Base-by-base conservation (phyloP, 2,888 invertebrate genomes). In the Pachydiplax longipennis region DNA sequence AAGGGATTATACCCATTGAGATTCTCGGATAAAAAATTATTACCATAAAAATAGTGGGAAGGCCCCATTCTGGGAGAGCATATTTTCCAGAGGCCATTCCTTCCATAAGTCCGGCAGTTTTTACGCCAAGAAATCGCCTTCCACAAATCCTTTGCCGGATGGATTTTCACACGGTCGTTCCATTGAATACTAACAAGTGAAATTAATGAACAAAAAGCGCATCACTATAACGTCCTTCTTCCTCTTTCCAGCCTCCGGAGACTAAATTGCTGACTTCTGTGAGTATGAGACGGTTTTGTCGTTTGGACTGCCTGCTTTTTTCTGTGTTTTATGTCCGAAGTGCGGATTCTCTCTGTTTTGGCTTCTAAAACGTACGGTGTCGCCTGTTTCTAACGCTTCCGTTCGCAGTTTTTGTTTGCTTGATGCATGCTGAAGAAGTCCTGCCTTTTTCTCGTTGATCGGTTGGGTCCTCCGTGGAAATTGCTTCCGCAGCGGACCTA, bases 241-340 rank as follows among this genome's bases (percentile, higher is more conserved):
- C 73, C 73, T 73, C 87, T 22, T 87, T 87, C 6, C 87, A 87
- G 87, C 87, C 87, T 37, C 87, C 87, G 2, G 87, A 87, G 61
- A 87, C 87, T 40, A 87, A 87, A 61, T 18, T 87, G 87, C 61
- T 37, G 65, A 87, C 13, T 2, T 35, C 87, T 18, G 87, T 87
- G 87, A 87, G 87, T 87, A 87, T 87, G n/a, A 87, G 25, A 58
- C 35, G 58, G 83, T 58, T 12, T 61, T 87, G 15, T 87, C 53
- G 48, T 87, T 37, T 87, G 61, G 87, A 31, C 61, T 15, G n/a
- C n/a, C 53, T 83, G 82, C 82, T 83, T n/a, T 61, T 18, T 31
- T 61, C 48, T 83, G 25, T 65, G 22, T 83, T 35, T 83, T 37
- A 18, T 58, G 15, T 15, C 31, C 53, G 58, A 53, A 82, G 15